Conservation (phyloP, 2,113 vertebrate genomes). For the Ciconia stormi region DNA sequence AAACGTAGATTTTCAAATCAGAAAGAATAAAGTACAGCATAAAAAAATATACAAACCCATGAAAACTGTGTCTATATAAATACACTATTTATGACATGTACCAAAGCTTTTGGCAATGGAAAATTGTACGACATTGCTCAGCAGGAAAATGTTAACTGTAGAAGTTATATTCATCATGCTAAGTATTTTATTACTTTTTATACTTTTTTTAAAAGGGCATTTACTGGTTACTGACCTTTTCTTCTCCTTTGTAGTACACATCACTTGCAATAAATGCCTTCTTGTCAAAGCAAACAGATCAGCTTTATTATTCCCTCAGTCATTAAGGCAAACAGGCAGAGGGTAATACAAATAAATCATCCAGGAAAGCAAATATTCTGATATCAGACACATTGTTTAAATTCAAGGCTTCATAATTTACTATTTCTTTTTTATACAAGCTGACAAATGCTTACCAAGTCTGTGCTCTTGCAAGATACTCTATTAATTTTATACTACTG, state of each 20-base stretch:
- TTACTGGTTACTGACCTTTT: not conserved
- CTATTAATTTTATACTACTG: not conserved
- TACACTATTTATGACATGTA: not conserved
- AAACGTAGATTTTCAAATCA: fast-evolving
- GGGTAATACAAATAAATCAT: not conserved
- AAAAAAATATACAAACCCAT: not conserved
- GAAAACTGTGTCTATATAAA: not conserved
- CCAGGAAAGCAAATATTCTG: not conserved
- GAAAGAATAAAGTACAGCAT: not conserved
- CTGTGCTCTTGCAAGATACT: not conserved
- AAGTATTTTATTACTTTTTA: not conserved
- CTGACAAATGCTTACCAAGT: not conserved
- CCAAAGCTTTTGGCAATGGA: not conserved
- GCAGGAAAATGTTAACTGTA: not conserved
- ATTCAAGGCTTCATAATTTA: not conserved
- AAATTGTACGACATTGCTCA: not conserved
- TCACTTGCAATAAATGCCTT: not conserved
- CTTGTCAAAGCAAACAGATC: not conserved
- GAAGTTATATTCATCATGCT: not conserved
- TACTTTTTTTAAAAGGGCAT: not conserved
- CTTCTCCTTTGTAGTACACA: not conserved
- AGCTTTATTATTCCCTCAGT: not conserved
- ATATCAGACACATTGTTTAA: not conserved
- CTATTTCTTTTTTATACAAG: not conserved
- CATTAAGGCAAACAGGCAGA: not conserved